Conservation (phyloP, 2,797 vertebrate species). For the Australoheros facetus region DNA sequence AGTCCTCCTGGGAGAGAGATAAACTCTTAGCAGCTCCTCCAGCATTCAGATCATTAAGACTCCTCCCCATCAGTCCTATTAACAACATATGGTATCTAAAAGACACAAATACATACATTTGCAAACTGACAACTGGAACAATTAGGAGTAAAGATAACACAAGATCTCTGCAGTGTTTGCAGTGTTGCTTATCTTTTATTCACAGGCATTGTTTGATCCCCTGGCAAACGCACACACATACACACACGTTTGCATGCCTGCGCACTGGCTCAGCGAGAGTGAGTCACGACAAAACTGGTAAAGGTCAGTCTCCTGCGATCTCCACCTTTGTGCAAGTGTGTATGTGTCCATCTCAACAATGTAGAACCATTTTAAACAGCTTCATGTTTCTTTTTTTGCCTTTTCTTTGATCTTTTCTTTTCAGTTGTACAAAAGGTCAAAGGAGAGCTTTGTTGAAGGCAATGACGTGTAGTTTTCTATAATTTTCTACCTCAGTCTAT, state of each 20-base stretch:
- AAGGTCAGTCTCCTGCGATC: conserved; percentile 65
- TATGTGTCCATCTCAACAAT: conserved; percentile 21
- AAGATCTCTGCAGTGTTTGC: neutral
- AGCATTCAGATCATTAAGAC: conserved; percentile 45
- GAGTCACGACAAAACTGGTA: conserved; percentile 59
- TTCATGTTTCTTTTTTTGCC: conserved; percentile 8
- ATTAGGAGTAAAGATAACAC: neutral
- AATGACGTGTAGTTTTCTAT: neutral
- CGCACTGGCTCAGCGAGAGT: conserved; percentile 27
- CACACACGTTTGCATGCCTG: neutral
- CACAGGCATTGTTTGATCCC: conserved; percentile 29
- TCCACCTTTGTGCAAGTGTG: conserved; percentile 37
- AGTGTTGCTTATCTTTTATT: neutral
- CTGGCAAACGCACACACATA: conserved; percentile 18
- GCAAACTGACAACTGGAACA: neutral
- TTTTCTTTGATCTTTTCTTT: conserved; percentile 37
- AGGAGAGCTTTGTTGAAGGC: conserved; percentile 8
- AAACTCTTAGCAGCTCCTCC: conserved; percentile 17
- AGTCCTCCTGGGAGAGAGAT: neutral
- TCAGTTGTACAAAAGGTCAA: conserved; percentile 40
- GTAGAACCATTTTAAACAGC: conserved; percentile 33
- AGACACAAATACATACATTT: neutral
- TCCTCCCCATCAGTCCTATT: neutral
- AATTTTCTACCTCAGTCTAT: neutral
- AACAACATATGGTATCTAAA: neutral